Percentiles rank a stretch among this genome's conserved stretches.
These are phyloP conservation scores for Micoletzkya japonica DNA, from an alignment of 2,888 invertebrate species.

Conservation along the genomic window DNA sequence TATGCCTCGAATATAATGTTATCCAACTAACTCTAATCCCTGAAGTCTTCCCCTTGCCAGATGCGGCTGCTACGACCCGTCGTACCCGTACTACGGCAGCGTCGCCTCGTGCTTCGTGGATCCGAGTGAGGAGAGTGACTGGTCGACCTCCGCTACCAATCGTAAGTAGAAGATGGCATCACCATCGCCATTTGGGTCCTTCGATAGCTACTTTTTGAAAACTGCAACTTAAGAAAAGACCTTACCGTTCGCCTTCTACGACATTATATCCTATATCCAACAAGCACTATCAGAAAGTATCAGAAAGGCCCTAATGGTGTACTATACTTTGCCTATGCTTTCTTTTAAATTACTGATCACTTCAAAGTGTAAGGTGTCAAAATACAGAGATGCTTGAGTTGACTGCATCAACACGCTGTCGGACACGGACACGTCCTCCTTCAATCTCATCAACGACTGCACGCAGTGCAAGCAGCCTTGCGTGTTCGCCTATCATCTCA, in stretches of 20 bases:
- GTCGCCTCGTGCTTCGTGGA: constrained; percentile 13
- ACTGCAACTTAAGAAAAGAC: too few species aligned
- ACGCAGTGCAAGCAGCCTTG: constrained; percentile 56
- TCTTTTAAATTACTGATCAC: too few species aligned
- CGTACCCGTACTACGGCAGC: constrained; percentile 36
- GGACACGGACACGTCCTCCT: constrained; percentile 36
- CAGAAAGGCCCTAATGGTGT: too few species aligned
- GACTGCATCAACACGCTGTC: constrained; percentile 47
- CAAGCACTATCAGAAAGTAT: too few species aligned
- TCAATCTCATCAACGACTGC: constrained; percentile 53
- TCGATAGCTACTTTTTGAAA: too few species aligned
- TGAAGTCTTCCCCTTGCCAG: constrained; percentile 13
- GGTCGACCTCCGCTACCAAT: constrained; percentile 1
- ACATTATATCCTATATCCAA: too few species aligned
- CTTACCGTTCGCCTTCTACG: too few species aligned
- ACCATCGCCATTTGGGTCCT: too few species aligned
- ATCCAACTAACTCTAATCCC: too few species aligned
- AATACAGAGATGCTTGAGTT: constrained; percentile 39
- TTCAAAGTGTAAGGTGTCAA: too few species aligned
- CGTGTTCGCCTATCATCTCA: constrained; percentile 38
- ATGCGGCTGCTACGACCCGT: constrained; percentile 64
- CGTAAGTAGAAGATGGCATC: constrained; percentile 18
- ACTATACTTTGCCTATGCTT: too few species aligned
- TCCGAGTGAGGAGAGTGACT: not conserved
- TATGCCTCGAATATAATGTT: too few species aligned